Conservation (phyloP, 2,113 vertebrate genomes). For the Butorides virescens region DNA sequence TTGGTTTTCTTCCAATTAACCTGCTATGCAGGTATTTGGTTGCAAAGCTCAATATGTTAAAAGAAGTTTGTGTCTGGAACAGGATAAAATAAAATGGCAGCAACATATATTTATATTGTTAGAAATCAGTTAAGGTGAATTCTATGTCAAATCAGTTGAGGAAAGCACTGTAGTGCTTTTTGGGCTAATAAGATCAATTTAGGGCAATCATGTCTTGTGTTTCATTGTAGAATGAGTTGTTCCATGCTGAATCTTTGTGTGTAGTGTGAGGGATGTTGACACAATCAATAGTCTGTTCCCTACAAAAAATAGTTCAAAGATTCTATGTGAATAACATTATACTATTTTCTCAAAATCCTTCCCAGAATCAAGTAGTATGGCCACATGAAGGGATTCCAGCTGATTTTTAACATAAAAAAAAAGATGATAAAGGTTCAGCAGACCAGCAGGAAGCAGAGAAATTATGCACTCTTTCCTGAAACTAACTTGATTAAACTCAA, state of each 20-base stretch:
- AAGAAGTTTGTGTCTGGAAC: slow-evolving; percentile 10
- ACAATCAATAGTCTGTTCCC: slow-evolving; percentile 43
- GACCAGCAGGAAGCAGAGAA: slow-evolving; percentile 23
- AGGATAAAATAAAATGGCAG: not conserved
- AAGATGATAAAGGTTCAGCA: not conserved
- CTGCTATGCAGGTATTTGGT: not conserved
- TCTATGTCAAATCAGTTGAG: not conserved
- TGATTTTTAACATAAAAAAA: slow-evolving; percentile 33
- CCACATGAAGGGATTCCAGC: slow-evolving; percentile 32
- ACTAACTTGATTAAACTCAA: slow-evolving; percentile 46
- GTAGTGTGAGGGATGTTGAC: slow-evolving; percentile 37
- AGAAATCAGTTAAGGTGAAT: slow-evolving; percentile 2
- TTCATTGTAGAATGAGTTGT: slow-evolving; percentile 6
- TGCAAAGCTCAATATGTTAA: not conserved
- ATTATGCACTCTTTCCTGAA: not conserved
- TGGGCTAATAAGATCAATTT: not conserved
- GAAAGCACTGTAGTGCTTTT: not conserved
- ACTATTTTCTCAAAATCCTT: slow-evolving; percentile 49
- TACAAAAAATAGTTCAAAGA: slow-evolving; percentile 46
- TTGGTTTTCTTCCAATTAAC: slow-evolving; percentile 47
- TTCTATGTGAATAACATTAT: slow-evolving; percentile 58
- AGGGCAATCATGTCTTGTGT: slow-evolving; percentile 17
- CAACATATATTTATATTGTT: not conserved
- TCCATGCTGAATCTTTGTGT: slow-evolving; percentile 18
- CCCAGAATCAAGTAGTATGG: not conserved